Percentiles rank a stretch among this genome's conserved stretches.
phyloP scores from a whole-genome alignment of 2,113 vertebrate genomes.

The Shinisaurus crocodilurus region DNA sequence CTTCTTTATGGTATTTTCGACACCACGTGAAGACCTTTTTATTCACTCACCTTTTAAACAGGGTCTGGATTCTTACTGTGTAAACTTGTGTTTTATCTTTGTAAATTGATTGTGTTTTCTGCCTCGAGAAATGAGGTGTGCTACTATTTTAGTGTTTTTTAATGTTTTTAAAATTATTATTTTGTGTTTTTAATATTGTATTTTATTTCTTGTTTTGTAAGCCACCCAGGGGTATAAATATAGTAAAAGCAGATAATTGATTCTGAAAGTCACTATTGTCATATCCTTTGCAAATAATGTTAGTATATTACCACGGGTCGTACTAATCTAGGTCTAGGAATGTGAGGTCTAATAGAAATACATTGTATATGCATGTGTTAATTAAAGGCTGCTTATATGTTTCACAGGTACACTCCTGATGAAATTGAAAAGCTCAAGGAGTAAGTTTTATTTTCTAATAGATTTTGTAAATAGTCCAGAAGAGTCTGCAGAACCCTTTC shows the following conservation, averaged over 20 bases:
- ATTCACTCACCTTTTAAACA: no score
- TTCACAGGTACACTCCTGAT: constrained; percentile 89
- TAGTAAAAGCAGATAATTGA: background rate
- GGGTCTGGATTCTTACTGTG: no score
- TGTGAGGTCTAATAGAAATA: constrained; percentile 1
- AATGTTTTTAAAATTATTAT: background rate
- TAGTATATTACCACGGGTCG: background rate
- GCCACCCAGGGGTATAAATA: background rate
- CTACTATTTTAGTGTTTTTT: background rate
- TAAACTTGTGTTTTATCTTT: background rate
- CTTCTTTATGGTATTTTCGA: no score
- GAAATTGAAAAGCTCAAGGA: constrained; percentile 97
- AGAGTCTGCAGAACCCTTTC: constrained; percentile 31
- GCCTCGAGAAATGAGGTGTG: background rate
- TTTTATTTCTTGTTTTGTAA: background rate
- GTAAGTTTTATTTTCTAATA: constrained; percentile 81
- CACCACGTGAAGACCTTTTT: no score
- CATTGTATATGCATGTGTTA: constrained; percentile 35
- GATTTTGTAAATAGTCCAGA: constrained; percentile 2
- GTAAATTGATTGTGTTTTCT: background rate
- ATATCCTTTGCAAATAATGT: background rate
- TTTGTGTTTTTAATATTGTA: background rate
- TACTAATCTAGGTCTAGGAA: background rate
- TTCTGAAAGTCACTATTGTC: constrained; percentile 33
- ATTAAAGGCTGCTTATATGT: constrained; percentile 61